Conservation (phyloP, 1,140 invertebrate genomes). For the Charaxes varanes region DNA sequence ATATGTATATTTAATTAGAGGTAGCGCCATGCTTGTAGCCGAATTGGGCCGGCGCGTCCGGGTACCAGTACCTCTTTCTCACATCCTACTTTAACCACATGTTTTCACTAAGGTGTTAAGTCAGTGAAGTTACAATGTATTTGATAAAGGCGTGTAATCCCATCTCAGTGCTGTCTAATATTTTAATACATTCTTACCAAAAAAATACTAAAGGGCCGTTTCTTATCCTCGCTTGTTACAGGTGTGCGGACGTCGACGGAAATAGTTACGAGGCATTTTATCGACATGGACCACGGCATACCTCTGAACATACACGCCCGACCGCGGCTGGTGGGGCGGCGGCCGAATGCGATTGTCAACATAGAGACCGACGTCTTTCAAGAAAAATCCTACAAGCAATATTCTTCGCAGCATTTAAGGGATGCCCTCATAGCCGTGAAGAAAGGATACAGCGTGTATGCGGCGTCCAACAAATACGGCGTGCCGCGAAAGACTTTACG, state of each 20-base stretch:
- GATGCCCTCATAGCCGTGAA: constrained; percentile 66
- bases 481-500: constrained; percentile 66
- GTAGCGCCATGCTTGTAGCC: no score
- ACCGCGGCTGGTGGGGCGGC: constrained; percentile 46
- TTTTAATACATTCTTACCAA: no score
- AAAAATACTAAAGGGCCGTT: constrained; percentile 63
- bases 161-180: no score
- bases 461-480: constrained; percentile 66
- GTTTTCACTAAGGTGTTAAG: no score
- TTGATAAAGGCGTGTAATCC: no score
- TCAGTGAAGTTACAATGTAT: no score
- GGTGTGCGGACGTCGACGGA: constrained; percentile 59
- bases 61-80: no score
- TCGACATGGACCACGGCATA: constrained; percentile 58
- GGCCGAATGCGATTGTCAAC: constrained; percentile 56
- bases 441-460: constrained; percentile 66
- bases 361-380: constrained; percentile 66
- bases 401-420: constrained; percentile 62
- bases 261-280: constrained; percentile 60
- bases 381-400: constrained; percentile 67
- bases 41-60: no score
- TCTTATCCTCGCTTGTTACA: constrained; percentile 69
- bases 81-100: no score
- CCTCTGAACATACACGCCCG: constrained; percentile 56
- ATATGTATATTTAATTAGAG: no score